A percentile compares a stretch with the other conserved stretches of the same genome.
Conservation (phyloP, 2,888 invertebrate genomes). For the Acanthopleura granulata region DNA sequence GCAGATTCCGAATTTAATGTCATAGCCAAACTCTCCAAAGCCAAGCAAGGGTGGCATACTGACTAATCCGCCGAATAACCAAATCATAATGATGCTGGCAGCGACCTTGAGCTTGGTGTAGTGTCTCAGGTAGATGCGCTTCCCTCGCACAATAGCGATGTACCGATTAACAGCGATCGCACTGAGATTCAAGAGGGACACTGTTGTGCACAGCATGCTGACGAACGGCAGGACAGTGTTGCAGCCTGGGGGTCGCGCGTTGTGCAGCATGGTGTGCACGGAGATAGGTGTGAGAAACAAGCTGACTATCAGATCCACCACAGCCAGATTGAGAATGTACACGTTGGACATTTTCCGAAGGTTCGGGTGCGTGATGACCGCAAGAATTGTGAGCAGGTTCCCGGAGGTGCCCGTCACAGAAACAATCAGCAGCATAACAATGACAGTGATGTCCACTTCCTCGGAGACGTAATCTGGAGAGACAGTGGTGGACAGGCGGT, state of each 20-base stretch:
- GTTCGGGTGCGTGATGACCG: neutral
- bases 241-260: neutral
- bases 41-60: slow-evolving; percentile 18
- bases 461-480: slow-evolving; percentile 1
- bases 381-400: slow-evolving; percentile 15
- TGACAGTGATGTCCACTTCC: neutral
- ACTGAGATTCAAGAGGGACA: slow-evolving; percentile 14
- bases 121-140: neutral
- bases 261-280: slow-evolving; percentile 14
- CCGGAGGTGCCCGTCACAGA: slow-evolving; percentile 1
- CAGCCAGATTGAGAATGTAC: slow-evolving; percentile 18
- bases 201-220: slow-evolving; percentile 17
- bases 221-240: neutral
- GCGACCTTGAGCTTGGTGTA: neutral
- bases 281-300: slow-evolving; percentile 11
- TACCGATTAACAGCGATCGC: slow-evolving; percentile 16
- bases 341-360: slow-evolving; percentile 13
- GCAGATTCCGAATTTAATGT: slow-evolving; percentile 16
- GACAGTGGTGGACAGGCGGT: neutral
- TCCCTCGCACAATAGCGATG: slow-evolving; percentile 10
- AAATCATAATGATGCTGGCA: slow-evolving; percentile 3
- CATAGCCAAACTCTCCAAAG: slow-evolving; percentile 17
- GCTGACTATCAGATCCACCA: slow-evolving; percentile 11
- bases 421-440: slow-evolving; percentile 13
- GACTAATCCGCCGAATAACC: slow-evolving; percentile 4